Evolutionary conservation across 2,888 invertebrate species (phyloP).

Genomic region (Aphodius sticticus): DNA sequence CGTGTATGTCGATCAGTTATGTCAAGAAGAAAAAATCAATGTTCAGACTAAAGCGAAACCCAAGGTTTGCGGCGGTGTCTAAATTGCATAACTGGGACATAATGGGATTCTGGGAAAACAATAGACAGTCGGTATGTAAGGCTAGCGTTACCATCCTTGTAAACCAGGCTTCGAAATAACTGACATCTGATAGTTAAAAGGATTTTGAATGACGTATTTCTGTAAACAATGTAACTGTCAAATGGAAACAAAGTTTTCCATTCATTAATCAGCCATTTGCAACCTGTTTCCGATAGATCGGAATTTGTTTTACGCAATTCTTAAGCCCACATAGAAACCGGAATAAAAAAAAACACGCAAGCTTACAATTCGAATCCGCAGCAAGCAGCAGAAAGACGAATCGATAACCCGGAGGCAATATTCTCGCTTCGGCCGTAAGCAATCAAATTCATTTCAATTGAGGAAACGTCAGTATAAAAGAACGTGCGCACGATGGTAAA

Average conservation of each 20-base stretch:
- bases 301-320: background rate
- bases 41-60: no score
- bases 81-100: no score
- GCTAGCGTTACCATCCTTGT: no score
- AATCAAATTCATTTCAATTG: constrained; percentile 24
- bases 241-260: background rate
- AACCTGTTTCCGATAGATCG: background rate
- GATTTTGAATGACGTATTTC: no score
- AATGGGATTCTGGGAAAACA: no score
- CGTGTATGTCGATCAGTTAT: no score
- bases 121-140: no score
- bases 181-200: no score
- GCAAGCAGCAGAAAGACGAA: background rate
- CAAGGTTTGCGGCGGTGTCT: no score
- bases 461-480: constrained; percentile 13
- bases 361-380: background rate
- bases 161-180: no score
- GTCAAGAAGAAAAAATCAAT: no score
- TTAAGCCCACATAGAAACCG: background rate
- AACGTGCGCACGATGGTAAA: background rate
- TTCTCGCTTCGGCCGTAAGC: constrained; percentile 7
- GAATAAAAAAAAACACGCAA: background rate
- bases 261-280: background rate
- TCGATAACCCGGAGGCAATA: background rate
- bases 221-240: background rate